These are phyloP conservation scores for Petroica traversi DNA, from an alignment of 2,113 vertebrate species.

Conservation along the genomic window DNA sequence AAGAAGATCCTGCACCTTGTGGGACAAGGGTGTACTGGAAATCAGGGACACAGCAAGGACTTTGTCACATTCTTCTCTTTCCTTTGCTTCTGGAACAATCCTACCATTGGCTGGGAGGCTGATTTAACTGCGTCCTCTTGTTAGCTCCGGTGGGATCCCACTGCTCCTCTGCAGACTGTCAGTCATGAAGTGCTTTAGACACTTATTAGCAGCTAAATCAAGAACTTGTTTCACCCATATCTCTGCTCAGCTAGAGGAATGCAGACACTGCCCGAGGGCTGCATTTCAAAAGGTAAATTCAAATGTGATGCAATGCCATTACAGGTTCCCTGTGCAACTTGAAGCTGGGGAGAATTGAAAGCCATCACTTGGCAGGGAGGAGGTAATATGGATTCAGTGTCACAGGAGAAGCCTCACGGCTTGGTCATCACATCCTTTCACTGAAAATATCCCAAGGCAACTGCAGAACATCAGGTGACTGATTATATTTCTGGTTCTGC, in stretches of 20 bases:
- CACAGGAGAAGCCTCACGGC: accelerated
- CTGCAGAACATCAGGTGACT: slow-evolving; percentile 1
- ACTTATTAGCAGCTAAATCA: slow-evolving; percentile 43
- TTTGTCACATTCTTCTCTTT: not conserved
- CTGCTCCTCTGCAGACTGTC: not conserved
- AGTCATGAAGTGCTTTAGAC: slow-evolving; percentile 7
- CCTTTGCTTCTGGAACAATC: not conserved
- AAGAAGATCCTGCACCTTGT: not conserved
- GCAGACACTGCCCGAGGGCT: slow-evolving; percentile 9
- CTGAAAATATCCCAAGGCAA: slow-evolving; percentile 20
- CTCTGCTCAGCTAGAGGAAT: not conserved
- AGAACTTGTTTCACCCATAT: slow-evolving; percentile 30
- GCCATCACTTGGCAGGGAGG: not conserved
- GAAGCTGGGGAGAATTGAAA: slow-evolving; percentile 2
- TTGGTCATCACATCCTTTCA: not conserved
- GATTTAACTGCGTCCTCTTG: not conserved
- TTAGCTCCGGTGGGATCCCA: not conserved
- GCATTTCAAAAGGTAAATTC: slow-evolving; percentile 45
- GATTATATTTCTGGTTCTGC: not conserved
- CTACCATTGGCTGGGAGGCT: not conserved
- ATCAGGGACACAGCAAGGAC: not conserved
- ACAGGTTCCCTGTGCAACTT: not conserved
- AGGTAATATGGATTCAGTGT: not conserved
- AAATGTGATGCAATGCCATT: not conserved
- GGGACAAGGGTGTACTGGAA: not conserved